phyloP scores from a whole-genome alignment of 2,113 vertebrate species.

The Panurus biarmicus region DNA sequence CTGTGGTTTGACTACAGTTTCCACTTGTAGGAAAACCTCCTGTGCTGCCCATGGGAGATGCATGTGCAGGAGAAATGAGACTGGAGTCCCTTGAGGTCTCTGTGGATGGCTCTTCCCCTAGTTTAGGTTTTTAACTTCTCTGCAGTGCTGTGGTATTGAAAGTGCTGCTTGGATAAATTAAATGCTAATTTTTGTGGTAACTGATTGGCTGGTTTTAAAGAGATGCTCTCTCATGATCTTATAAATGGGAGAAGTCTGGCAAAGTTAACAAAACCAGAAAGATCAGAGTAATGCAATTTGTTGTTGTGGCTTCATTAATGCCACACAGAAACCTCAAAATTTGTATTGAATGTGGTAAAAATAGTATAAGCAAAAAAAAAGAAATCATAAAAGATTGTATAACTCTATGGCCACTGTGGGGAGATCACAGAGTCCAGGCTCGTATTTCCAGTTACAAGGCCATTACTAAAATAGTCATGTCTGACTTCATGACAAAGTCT shows the following conservation, averaged over 20 bases:
- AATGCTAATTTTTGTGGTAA: neutral
- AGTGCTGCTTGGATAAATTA: neutral
- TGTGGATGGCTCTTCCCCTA: neutral
- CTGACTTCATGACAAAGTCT: neutral
- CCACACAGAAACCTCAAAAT: neutral
- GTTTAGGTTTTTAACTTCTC: neutral
- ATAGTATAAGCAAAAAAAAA: neutral
- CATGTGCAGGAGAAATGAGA: neutral
- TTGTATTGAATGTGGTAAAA: neutral
- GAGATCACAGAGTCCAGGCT: neutral
- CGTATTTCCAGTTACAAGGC: neutral
- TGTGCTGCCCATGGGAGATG: neutral
- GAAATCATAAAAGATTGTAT: accelerated
- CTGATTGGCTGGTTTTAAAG: neutral
- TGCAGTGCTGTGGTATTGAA: neutral
- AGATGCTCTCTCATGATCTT: neutral
- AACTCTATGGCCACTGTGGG: neutral
- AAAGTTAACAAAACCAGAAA: neutral
- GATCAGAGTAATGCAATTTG: neutral
- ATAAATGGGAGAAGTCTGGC: neutral
- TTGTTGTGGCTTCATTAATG: neutral
- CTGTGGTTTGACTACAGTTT: neutral
- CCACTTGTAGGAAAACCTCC: neutral
- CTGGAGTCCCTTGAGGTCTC: neutral
- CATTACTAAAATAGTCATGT: neutral